Evolutionary conservation across 2,888 invertebrate species (phyloP).

Genomic region (Drosophila picticornis): DNA sequence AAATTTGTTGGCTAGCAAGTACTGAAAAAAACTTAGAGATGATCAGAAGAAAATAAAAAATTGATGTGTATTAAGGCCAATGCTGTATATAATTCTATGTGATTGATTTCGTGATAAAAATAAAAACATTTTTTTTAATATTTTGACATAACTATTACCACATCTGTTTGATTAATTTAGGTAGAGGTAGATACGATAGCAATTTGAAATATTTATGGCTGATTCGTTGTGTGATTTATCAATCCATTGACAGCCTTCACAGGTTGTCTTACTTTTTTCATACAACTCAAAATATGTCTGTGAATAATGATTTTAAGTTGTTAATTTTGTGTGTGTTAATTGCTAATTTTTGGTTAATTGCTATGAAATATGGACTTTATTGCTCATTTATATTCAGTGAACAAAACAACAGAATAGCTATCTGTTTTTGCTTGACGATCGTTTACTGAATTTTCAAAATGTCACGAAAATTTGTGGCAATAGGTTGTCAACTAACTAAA

Average conservation of each 20-base stretch:
- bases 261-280: neutral
- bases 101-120: neutral
- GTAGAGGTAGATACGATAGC: neutral
- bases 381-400: conserved; percentile 4
- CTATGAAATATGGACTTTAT: conserved; percentile 9
- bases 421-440: conserved; percentile 3
- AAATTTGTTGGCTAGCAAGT: conserved; percentile 10
- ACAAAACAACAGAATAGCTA: conserved; percentile 2
- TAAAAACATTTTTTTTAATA: neutral
- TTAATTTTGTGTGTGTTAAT: conserved; percentile 7
- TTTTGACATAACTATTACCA: neutral
- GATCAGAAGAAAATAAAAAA: neutral
- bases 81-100: too few relatives aligned
- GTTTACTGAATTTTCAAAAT: conserved; percentile 26
- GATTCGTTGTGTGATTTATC: neutral
- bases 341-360: conserved; percentile 21
- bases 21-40: neutral
- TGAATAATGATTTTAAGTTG: conserved; percentile 7
- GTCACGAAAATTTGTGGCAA: conserved; percentile 24
- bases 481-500: neutral
- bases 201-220: neutral
- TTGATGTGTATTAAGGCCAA: neutral
- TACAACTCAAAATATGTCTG: neutral
- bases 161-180: neutral
- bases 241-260: neutral